phyloP scores from a whole-genome alignment of 2,888 invertebrate genomes.

The Stenolophus ochropezus region DNA sequence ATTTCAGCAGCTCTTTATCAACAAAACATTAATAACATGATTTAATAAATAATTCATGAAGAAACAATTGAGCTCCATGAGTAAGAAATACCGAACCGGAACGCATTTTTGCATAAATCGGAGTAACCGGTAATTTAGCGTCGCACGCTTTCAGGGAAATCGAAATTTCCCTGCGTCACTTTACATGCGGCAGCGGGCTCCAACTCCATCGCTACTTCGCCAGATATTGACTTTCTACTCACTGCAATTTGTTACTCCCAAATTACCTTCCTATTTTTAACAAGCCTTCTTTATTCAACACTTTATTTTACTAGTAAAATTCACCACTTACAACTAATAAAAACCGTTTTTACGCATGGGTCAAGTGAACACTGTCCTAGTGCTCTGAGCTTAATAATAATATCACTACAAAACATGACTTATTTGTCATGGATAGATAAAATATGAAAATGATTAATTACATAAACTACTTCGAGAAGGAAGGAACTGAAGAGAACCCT shows the following conservation, averaged over 20 bases:
- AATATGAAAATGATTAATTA: too few species aligned
- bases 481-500: too few species aligned
- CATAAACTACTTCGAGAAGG: too few species aligned
- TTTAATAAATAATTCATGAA: slow-evolving; percentile 58
- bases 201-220: not conserved
- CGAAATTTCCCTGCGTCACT: slow-evolving; percentile 30
- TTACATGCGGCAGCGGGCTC: slow-evolving; percentile 11
- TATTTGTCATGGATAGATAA: too few species aligned
- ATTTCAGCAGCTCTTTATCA: slow-evolving; percentile 57
- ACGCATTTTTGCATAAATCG: slow-evolving; percentile 57
- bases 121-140: slow-evolving; percentile 53
- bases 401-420: too few species aligned
- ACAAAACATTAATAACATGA: slow-evolving; percentile 54
- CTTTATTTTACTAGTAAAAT: not conserved
- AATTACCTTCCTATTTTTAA: slow-evolving; percentile 20
- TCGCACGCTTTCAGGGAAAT: slow-evolving; percentile 49
- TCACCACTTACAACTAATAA: too few species aligned
- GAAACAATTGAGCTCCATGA: slow-evolving; percentile 56
- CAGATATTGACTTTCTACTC: slow-evolving; percentile 20
- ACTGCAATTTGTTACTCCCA: slow-evolving; percentile 20
- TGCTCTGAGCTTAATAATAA: too few species aligned
- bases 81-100: slow-evolving; percentile 56
- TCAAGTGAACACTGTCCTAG: too few species aligned
- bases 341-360: too few species aligned
- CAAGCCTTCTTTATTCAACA: not conserved